Evolutionary conservation across 2,113 vertebrate species (phyloP).

Genomic region (Lophotis ruficrista): DNA sequence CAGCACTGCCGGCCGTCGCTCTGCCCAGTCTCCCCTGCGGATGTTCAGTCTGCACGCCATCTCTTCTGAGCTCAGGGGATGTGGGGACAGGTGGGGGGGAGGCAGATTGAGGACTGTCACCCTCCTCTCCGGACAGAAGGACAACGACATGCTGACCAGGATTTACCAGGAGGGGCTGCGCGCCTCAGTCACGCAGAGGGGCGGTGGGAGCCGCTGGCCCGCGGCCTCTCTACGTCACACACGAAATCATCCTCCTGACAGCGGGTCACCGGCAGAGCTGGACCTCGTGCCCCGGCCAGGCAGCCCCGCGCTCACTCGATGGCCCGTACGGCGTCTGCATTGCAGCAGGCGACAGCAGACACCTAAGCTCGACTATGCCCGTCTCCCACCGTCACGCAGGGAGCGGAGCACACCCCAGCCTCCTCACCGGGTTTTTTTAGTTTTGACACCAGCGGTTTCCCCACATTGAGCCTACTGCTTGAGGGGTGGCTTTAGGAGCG

Average conservation of each 20-base stretch:
- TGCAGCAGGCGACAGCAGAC: not conserved
- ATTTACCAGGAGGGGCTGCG: not conserved
- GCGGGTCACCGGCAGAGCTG: not conserved
- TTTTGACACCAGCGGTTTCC: not conserved
- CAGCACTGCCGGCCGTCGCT: not conserved
- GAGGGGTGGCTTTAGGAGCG: fast-evolving
- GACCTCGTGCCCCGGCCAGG: fast-evolving
- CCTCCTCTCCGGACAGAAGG: not conserved
- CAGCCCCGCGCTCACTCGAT: fast-evolving
- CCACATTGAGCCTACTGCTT: not conserved
- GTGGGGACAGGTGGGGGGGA: not conserved
- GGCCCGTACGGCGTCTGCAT: not conserved
- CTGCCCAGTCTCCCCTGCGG: not conserved
- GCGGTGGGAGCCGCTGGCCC: not conserved
- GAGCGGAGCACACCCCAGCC: not conserved
- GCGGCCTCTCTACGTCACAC: not conserved
- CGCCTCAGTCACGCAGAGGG: not conserved
- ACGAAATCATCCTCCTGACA: not conserved
- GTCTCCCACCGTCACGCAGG: fast-evolving
- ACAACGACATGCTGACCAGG: not conserved
- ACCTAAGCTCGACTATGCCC: not conserved
- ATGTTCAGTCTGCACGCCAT: fast-evolving
- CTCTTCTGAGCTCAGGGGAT: not conserved
- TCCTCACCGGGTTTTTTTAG: not conserved
- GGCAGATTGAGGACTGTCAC: not conserved